A percentile compares a stretch with the other conserved stretches of the same genome.
phyloP scores from a whole-genome alignment of 1,140 invertebrate species.

The Heliothis virescens region DNA sequence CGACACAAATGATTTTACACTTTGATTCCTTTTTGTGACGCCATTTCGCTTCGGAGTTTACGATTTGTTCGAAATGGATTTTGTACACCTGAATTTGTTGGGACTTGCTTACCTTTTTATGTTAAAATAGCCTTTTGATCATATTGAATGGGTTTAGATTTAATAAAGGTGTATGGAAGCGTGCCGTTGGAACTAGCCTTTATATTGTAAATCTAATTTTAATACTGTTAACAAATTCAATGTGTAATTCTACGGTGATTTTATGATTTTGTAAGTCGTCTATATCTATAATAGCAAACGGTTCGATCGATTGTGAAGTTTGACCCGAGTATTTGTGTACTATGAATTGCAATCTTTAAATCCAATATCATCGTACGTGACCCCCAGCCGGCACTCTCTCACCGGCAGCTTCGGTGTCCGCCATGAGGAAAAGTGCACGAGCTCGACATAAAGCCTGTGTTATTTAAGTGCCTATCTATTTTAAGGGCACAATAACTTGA shows the following conservation, averaged over 20 bases:
- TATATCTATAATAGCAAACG: background rate
- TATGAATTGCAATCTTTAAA: conserved; percentile 8
- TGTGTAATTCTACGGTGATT: conserved; percentile 31
- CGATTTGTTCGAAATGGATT: conserved; percentile 58
- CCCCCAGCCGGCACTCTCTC: background rate
- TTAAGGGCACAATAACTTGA: conserved; percentile 50
- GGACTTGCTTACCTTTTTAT: conserved; percentile 38
- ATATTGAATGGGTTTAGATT: conserved; percentile 44
- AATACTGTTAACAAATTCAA: conserved; percentile 31
- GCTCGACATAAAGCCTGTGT: conserved; percentile 7
- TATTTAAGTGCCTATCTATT: conserved; percentile 32
- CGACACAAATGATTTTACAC: conserved; percentile 83
- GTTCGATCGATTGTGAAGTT: background rate
- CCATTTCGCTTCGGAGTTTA: conserved; percentile 73
- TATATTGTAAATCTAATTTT: conserved; percentile 44
- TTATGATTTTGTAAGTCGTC: conserved; percentile 21
- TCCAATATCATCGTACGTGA: conserved; percentile 11
- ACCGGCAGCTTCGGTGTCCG: background rate
- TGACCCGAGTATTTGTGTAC: conserved; percentile 7
- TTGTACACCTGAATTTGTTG: conserved; percentile 47
- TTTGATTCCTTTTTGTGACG: conserved; percentile 76
- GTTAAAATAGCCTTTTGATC: conserved; percentile 43
- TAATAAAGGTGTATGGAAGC: conserved; percentile 35
- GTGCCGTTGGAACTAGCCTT: conserved; percentile 26
- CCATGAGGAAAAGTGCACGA: conserved; percentile 20